Conservation (phyloP, 2,797 vertebrate genomes). For the Danio choprae region DNA sequence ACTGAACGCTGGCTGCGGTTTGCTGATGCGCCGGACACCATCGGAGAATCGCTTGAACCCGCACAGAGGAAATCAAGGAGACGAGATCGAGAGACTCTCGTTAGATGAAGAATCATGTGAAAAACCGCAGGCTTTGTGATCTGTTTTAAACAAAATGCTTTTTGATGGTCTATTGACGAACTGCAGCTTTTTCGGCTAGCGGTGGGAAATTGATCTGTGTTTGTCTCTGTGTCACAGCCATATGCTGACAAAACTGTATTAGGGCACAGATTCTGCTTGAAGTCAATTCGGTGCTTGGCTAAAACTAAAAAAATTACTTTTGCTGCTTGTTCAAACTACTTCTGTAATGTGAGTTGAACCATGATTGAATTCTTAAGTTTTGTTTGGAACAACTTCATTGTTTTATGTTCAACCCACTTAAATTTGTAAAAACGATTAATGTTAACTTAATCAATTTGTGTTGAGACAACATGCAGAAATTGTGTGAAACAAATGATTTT, state of each 20-base stretch:
- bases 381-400: no score
- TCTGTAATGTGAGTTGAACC: no score
- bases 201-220: constrained; percentile 47
- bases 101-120: constrained; percentile 14
- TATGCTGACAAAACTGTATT: neutral
- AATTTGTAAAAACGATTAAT: no score
- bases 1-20: constrained; percentile 72
- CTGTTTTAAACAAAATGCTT: constrained; percentile 19
- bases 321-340: no score
- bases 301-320: neutral
- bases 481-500: no score
- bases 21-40: constrained; percentile 69
- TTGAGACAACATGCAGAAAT: no score
- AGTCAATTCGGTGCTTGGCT: neutral
- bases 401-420: no score
- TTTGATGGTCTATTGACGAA: constrained; percentile 33
- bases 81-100: constrained; percentile 21
- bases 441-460: no score
- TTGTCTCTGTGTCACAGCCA: constrained; percentile 54
- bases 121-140: constrained; percentile 12
- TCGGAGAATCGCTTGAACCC: constrained; percentile 14
- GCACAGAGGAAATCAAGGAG: constrained; percentile 25
- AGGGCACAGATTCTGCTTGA: neutral
- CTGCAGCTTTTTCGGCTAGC: constrained; percentile 4
- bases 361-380: no score